These are phyloP conservation scores for Zaprionus inermis DNA, from an alignment of 1,140 invertebrate genomes.

Conservation along the genomic window DNA sequence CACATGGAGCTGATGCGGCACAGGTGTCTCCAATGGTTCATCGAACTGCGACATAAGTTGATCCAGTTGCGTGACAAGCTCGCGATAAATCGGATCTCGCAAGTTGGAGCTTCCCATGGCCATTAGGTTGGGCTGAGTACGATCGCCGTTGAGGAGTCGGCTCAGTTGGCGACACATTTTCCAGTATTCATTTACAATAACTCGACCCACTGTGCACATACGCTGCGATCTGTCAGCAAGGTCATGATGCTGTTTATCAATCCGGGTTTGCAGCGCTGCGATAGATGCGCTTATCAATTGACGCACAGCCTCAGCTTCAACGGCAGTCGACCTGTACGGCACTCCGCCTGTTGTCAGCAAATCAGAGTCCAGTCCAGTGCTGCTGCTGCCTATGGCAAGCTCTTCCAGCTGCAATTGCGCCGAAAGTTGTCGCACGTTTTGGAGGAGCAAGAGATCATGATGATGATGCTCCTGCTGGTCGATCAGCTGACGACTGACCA, in stretches of 20 bases:
- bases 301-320: slow-evolving; percentile 23
- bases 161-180: slow-evolving; percentile 40
- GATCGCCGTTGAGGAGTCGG: slow-evolving; percentile 43
- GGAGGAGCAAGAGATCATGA: background rate
- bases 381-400: slow-evolving; percentile 20
- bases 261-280: slow-evolving; percentile 28
- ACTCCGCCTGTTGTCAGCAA: slow-evolving; percentile 62
- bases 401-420: slow-evolving; percentile 37
- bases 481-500: slow-evolving; percentile 46
- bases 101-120: slow-evolving; percentile 54
- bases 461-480: background rate
- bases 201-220: slow-evolving; percentile 5
- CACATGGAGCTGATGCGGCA: background rate
- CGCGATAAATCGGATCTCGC: slow-evolving; percentile 63
- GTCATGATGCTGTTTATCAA: slow-evolving; percentile 18
- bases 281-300: slow-evolving; percentile 34
- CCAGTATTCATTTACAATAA: slow-evolving; percentile 44
- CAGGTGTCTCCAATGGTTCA: background rate
- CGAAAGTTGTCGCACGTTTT: slow-evolving; percentile 49
- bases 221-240: background rate
- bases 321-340: slow-evolving; percentile 35
- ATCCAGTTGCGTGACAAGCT: slow-evolving; percentile 35
- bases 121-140: slow-evolving; percentile 39
- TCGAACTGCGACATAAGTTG: slow-evolving; percentile 28
- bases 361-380: slow-evolving; percentile 34